These are phyloP conservation scores for Chaenodraco wilsoni DNA, from an alignment of 2,797 vertebrate species.

Conservation along the genomic window DNA sequence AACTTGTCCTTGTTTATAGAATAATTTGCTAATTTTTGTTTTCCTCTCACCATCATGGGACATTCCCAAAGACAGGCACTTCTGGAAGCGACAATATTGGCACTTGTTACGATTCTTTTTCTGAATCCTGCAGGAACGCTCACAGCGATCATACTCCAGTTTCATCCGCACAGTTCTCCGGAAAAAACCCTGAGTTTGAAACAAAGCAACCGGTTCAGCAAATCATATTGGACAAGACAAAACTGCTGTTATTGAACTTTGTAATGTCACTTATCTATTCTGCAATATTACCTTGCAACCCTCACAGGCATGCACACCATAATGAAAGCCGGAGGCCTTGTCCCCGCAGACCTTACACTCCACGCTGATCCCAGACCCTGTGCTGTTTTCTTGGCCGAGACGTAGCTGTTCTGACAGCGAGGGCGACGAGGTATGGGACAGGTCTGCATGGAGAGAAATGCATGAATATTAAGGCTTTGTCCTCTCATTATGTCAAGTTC, in stretches of 20 bases:
- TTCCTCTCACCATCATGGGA: slow-evolving; percentile 94
- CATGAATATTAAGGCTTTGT: neutral
- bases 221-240: neutral
- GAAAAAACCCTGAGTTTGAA: slow-evolving; percentile 92
- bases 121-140: slow-evolving; percentile 95
- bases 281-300: slow-evolving; percentile 92
- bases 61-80: slow-evolving; percentile 98
- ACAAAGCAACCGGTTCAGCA: slow-evolving; percentile 16
- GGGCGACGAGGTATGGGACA: slow-evolving; percentile 89
- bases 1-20: neutral
- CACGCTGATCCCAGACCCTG: slow-evolving; percentile 87
- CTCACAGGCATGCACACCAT: slow-evolving; percentile 97
- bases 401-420: slow-evolving; percentile 94
- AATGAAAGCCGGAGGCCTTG: slow-evolving; percentile 98
- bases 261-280: neutral
- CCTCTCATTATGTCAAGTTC: neutral
- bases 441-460: slow-evolving; percentile 78
- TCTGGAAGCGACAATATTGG: slow-evolving; percentile 99
- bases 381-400: slow-evolving; percentile 87
- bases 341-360: slow-evolving; percentile 98
- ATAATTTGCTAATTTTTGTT: neutral
- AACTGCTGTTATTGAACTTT: neutral
- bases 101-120: slow-evolving; percentile 99
- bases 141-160: slow-evolving; percentile 95
- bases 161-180: slow-evolving; percentile 98